These are phyloP conservation scores for Lepidurus couesii DNA, from an alignment of 1,140 invertebrate species.

Conservation along the genomic window DNA sequence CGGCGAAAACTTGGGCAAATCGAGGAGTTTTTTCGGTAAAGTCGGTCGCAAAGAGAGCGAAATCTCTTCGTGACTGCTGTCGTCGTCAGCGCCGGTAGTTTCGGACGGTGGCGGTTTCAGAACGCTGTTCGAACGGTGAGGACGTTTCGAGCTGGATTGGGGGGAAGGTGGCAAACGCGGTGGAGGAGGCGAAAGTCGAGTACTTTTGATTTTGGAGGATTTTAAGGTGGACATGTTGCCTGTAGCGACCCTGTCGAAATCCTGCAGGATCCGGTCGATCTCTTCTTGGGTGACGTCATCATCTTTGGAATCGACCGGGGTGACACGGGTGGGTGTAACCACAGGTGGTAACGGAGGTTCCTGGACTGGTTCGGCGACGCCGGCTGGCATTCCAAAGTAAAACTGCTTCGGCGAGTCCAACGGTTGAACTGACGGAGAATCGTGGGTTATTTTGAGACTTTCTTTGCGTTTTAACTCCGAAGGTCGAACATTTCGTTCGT, in stretches of 20 bases:
- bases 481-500: neutral
- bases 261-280: conserved; percentile 29
- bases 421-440: neutral
- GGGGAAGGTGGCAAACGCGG: neutral
- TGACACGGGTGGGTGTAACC: neutral
- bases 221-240: neutral
- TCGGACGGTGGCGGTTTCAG: neutral
- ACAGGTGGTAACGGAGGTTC: neutral
- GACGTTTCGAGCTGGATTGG: neutral
- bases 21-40: conserved; percentile 65
- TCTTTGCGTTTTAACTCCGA: neutral
- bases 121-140: neutral
- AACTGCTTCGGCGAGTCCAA: conserved; percentile 29
- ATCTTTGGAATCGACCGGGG: neutral
- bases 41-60: conserved; percentile 66
- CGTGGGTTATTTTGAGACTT: neutral
- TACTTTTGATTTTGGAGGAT: conserved; percentile 19
- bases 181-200: neutral
- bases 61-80: conserved; percentile 49
- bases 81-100: conserved; percentile 14
- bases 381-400: conserved; percentile 32
- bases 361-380: conserved; percentile 4
- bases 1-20: conserved; percentile 71
- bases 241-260: conserved; percentile 9
- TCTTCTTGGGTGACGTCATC: conserved; percentile 33